Base-by-base conservation (phyloP, 2,888 invertebrate species). In the Xestia rhomboidea region DNA sequence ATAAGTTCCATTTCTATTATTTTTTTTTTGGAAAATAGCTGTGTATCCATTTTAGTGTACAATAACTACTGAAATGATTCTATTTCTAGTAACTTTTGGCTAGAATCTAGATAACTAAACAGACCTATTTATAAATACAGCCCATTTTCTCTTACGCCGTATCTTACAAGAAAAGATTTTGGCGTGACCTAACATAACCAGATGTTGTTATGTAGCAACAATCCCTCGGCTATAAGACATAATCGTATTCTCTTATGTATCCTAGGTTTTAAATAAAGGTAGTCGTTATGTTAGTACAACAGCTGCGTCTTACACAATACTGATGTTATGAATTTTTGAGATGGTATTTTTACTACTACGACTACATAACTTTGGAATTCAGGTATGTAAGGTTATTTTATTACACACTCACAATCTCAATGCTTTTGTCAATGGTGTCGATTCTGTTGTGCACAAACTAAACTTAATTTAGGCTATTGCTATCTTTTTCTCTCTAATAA, bases 241-340 rank as follows among this genome's bases (percentile, higher is more conserved):
- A 73, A 72, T 68, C 64, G 74, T 69, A 74, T 75, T 69, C 49
- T 79, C 80, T 85, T 74, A 78, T 76, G 74, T 66, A 71, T 57
- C 49, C 85, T 77, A 63, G 34, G 54, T 30, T 71, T 83, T 74
- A 78, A 74, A 74, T 83, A 76, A 73, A 76, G 49, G 57, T 76
- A 60, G 4, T 69, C 62, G 62, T 78, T 41, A 80, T 57, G 64
- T 27, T 38, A 38, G 60, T 67, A 79, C 67, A 81, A 63, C 81
- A 75, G 81, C 46, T 81, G 79, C 30, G 62, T 27, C 38, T 13
- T 18, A 79, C 27, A 54, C 67, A 62, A 75, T 49, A 80, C 54
- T 41, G 49, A 34, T 73, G 49, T 73, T 80, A 72, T 64, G 30
- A 64, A 24, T 54, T 77, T 69, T 64, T 69, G 10, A 54, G n/a